phyloP scores from a whole-genome alignment of 1,140 invertebrate species.

The Nymphalis io region DNA sequence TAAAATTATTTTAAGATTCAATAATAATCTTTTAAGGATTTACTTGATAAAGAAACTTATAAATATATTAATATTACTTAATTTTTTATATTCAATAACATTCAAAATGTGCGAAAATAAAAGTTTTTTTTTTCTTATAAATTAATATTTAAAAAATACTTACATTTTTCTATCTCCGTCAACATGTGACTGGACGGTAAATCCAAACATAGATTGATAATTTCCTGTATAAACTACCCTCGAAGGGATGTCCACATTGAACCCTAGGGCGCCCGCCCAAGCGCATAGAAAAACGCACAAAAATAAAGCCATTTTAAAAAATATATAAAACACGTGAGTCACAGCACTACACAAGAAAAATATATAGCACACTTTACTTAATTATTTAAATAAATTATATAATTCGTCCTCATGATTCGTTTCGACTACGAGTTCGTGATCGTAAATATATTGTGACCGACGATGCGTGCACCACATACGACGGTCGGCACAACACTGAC shows the following conservation, averaged over 20 bases:
- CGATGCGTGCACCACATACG: slow-evolving; percentile 41
- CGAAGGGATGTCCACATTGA: slow-evolving; percentile 76
- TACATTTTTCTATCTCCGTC: slow-evolving; percentile 71
- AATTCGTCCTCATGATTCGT: slow-evolving; percentile 76
- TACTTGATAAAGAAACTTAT: no score
- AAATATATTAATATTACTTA: no score
- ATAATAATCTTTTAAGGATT: no score
- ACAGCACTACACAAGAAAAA: slow-evolving; percentile 55
- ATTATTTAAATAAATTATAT: slow-evolving; percentile 58
- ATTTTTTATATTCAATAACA: no score
- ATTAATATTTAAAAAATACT: slow-evolving; percentile 44
- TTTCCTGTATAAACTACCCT: slow-evolving; percentile 73
- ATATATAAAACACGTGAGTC: slow-evolving; percentile 44
- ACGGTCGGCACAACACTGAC: slow-evolving; percentile 54
- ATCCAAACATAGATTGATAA: slow-evolving; percentile 74
- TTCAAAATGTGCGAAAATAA: no score
- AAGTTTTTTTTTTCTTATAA: background rate
- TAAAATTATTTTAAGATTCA: no score
- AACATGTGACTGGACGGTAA: slow-evolving; percentile 71
- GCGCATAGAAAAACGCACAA: slow-evolving; percentile 39
- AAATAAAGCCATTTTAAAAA: slow-evolving; percentile 61
- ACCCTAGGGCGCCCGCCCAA: slow-evolving; percentile 57
- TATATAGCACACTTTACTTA: slow-evolving; percentile 38
- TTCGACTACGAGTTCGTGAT: slow-evolving; percentile 64
- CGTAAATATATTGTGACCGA: slow-evolving; percentile 40